phyloP scores from a whole-genome alignment of 2,888 invertebrate species.

The Lasioglossum malachurum region DNA sequence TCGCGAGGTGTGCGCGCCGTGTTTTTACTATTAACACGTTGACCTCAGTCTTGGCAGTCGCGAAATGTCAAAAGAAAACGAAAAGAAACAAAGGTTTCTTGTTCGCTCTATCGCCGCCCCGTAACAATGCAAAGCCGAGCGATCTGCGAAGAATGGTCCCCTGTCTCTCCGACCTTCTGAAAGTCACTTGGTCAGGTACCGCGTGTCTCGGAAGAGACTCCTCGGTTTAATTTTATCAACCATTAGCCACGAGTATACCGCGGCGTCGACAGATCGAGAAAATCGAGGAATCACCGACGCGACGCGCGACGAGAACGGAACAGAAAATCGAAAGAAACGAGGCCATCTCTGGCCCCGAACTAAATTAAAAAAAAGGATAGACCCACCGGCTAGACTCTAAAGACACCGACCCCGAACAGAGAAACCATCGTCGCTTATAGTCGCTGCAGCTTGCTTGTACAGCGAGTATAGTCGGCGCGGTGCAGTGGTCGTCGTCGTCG shows the following conservation, averaged over 20 bases:
- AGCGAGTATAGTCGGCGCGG: slow-evolving; percentile 6
- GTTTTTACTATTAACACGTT: neutral
- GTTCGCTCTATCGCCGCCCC: neutral
- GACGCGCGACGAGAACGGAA: neutral
- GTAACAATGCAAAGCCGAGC: neutral
- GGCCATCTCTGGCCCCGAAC: neutral
- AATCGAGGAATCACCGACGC: slow-evolving; percentile 2
- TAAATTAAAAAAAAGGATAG: neutral
- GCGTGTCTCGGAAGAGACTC: neutral
- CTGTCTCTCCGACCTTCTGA: neutral
- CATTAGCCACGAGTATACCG: neutral
- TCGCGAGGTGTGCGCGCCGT: neutral
- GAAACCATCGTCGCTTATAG: neutral
- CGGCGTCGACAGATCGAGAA: slow-evolving; percentile 12
- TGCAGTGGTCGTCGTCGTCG: neutral
- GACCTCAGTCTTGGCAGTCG: neutral
- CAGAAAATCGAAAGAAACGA: slow-evolving; percentile 22
- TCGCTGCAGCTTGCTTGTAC: too few species aligned
- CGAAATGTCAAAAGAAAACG: neutral
- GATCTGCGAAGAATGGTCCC: neutral
- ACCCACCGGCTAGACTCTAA: neutral
- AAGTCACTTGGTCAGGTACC: neutral
- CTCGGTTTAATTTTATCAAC: slow-evolving; percentile 3
- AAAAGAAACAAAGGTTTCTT: neutral
- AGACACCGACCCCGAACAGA: neutral